phyloP scores from a whole-genome alignment of 1,140 invertebrate genomes.

The Centruroides vittatus region DNA sequence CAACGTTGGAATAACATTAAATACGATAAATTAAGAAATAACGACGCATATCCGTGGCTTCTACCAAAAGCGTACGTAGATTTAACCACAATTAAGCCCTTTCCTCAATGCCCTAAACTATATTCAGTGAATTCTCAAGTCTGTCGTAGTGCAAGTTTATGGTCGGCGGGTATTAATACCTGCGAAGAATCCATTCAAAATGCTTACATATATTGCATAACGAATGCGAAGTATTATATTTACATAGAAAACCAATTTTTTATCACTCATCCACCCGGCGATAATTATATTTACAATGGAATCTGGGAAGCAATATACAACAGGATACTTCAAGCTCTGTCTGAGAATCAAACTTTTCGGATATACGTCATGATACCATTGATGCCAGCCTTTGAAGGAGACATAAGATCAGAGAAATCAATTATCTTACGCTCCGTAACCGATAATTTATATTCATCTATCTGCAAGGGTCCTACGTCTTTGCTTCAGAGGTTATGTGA shows the following conservation, averaged over 20 bases:
- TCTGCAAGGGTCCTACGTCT: conserved; percentile 44
- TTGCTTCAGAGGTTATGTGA: conserved; percentile 30
- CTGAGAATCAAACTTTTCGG: conserved; percentile 48
- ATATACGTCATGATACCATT: conserved; percentile 91
- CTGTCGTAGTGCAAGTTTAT: conserved; percentile 69
- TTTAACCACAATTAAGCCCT: background rate
- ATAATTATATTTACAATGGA: conserved; percentile 55
- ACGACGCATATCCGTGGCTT: conserved; percentile 59
- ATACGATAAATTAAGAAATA: conserved; percentile 13
- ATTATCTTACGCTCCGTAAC: conserved; percentile 82
- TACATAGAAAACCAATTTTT: conserved; percentile 99
- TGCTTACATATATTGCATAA: conserved; percentile 84
- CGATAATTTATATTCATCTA: conserved; percentile 93
- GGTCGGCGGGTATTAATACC: conserved; percentile 74
- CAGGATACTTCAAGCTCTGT: conserved; percentile 64
- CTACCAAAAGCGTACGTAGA: conserved; percentile 73
- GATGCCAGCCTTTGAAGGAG: conserved; percentile 86
- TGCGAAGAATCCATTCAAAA: conserved; percentile 84
- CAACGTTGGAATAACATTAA: conserved; percentile 95
- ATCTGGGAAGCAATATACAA: conserved; percentile 71
- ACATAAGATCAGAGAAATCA: conserved; percentile 74
- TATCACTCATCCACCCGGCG: conserved; percentile 50
- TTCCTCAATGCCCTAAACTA: too few species aligned
- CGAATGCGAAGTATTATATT: conserved; percentile 80
- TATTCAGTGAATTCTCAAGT: conserved; percentile 39